phyloP scores from a whole-genome alignment of 2,888 invertebrate species.

The Xanthostigma xanthostigma region DNA sequence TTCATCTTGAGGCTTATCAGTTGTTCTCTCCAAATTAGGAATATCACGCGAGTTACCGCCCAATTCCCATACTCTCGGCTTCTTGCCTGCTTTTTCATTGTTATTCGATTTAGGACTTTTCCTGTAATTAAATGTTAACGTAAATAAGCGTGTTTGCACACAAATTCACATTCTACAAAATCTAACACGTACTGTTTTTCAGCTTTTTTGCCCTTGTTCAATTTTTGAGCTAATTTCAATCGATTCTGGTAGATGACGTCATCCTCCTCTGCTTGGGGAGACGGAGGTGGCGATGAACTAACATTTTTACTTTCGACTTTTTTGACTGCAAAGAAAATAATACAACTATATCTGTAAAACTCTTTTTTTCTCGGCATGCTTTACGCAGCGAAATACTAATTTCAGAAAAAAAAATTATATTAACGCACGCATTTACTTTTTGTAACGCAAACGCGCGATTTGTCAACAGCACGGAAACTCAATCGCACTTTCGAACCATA shows the following conservation, averaged over 20 bases:
- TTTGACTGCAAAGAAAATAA: slow-evolving; percentile 34
- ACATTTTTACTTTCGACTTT: slow-evolving; percentile 28
- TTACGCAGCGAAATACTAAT: no score
- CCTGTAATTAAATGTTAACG: background rate
- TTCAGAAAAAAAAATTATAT: no score
- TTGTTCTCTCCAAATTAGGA: slow-evolving; percentile 64
- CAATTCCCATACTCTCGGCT: slow-evolving; percentile 80
- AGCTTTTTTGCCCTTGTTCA: slow-evolving; percentile 50
- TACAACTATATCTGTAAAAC: background rate
- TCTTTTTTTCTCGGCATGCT: background rate
- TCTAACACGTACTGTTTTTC: slow-evolving; percentile 35
- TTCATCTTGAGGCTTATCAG: slow-evolving; percentile 53
- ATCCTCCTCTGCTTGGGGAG: slow-evolving; percentile 43
- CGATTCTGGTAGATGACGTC: slow-evolving; percentile 61
- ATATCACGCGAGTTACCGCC: slow-evolving; percentile 67
- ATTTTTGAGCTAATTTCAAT: slow-evolving; percentile 63
- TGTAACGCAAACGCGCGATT: no score
- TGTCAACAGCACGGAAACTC: no score
- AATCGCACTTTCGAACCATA: no score
- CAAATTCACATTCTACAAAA: slow-evolving; percentile 5
- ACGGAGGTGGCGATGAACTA: slow-evolving; percentile 20
- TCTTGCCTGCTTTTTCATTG: slow-evolving; percentile 65
- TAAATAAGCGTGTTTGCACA: background rate
- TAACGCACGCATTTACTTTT: no score
- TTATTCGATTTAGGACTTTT: slow-evolving; percentile 27